Evolutionary conservation across 2,888 invertebrate genomes (phyloP).

Genomic region (Carcina quercana): DNA sequence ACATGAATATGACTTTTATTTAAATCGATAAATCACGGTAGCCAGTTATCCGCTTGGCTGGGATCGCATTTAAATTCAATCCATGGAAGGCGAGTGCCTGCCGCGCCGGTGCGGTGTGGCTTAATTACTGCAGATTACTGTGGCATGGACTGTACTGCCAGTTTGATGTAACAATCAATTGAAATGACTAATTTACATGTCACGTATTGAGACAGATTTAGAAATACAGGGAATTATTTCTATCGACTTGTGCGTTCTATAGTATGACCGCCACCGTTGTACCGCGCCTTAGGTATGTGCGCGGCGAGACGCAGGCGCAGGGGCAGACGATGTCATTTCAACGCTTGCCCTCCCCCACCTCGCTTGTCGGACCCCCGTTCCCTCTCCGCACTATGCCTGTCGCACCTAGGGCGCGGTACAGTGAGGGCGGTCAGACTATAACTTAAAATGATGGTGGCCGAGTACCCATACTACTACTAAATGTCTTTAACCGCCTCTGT

Average conservation of each 20-base stretch:
- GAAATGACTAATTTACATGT: slow-evolving; percentile 9
- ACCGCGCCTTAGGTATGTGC: too few relatives aligned
- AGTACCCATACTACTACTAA: too few relatives aligned
- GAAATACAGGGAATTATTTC: neutral
- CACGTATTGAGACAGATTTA: neutral
- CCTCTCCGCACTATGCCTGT: too few relatives aligned
- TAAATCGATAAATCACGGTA: slow-evolving; percentile 21
- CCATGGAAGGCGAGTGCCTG: slow-evolving; percentile 5
- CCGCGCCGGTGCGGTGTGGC: slow-evolving; percentile 15
- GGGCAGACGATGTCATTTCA: too few relatives aligned
- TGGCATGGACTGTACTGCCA: slow-evolving; percentile 24
- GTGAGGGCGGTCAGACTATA: too few relatives aligned
- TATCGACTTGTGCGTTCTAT: neutral
- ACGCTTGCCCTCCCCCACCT: too few relatives aligned
- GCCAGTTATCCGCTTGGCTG: slow-evolving; percentile 17
- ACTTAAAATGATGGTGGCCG: too few relatives aligned
- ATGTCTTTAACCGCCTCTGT: too few relatives aligned
- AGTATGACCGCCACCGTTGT: too few relatives aligned
- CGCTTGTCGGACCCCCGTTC: too few relatives aligned
- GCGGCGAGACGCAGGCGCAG: too few relatives aligned
- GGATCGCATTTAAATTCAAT: slow-evolving; percentile 11
- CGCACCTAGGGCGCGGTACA: too few relatives aligned
- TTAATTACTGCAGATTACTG: slow-evolving; percentile 43
- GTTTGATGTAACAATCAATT: slow-evolving; percentile 45
- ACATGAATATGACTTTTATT: slow-evolving; percentile 7